Base-by-base conservation (phyloP, 2,113 vertebrate genomes). In the Saguinus imperator region DNA sequence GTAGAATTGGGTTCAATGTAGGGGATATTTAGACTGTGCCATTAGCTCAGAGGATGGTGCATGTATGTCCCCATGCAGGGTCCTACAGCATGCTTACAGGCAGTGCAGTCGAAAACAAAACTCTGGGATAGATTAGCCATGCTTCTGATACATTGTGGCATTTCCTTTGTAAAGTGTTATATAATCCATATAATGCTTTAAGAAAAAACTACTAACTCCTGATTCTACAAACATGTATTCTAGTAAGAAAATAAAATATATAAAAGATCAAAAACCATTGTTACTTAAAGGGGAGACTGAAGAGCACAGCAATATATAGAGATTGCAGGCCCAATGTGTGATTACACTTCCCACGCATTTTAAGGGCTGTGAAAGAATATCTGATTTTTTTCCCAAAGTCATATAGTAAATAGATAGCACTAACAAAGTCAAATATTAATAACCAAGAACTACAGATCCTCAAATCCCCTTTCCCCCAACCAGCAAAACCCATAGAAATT, bases 381-480 rank as follows among this genome's bases (percentile, higher is more conserved):
- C 98, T 97, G 98, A 97, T 92, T 98, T 58, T 97, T 96, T 96
- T 96, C 94, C 94, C 91, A 98, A 98, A 99, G 98, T 97, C 98
- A 98, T 98, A 99, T 97, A 98, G 98, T 98, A 99, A 99, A 99
- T 98, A 99, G 96, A 98, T 98, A 98, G 98, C 97, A 98, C 98
- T 99, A 99, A 99, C 98, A 99, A 99, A 99, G 99, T 99, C 99
- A 99, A 99, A 99, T 99, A 99, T 99, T 99, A 99, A 99, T 99
- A 99, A 99, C 99, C 97, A 99, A 98, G 98, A 98, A 98, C 98
- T 97, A 97, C 98, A 98, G 98, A 98, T 97, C 98, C 98, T 98
- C 98, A 99, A 99, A 99, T 99, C 98, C 98, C 98, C 98, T 98
- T 98, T 97, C 98, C 98, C 98, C 98, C 97, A 98, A 98, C 98